Evolutionary conservation across 2,888 invertebrate genomes (phyloP).

Genomic region (Cephus sareptanus): DNA sequence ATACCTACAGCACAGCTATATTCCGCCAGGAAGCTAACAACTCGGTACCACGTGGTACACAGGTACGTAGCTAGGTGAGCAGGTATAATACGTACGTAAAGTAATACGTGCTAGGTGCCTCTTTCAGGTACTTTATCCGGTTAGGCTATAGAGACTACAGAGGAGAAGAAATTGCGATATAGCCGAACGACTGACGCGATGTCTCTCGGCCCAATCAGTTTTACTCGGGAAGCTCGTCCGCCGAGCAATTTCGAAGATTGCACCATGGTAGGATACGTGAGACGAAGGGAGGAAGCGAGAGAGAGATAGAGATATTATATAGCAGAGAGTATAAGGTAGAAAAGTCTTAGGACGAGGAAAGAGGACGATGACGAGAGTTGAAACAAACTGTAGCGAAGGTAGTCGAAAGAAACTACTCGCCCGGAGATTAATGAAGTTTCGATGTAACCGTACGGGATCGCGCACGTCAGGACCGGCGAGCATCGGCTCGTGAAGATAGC

Average conservation of each 20-base stretch:
- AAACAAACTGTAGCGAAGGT: neutral
- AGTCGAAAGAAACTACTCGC: conserved; percentile 11
- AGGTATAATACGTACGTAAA: conserved; percentile 10
- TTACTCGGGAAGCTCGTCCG: conserved; percentile 34
- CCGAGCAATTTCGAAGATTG: conserved; percentile 51
- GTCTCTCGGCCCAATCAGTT: conserved; percentile 46
- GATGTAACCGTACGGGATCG: conserved; percentile 9
- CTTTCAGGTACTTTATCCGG: neutral
- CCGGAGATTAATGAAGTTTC: conserved; percentile 30
- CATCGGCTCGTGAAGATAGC: conserved; percentile 21
- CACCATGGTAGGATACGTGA: conserved; percentile 25
- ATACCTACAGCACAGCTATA: neutral
- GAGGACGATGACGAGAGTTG: neutral
- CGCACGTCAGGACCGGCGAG: conserved; percentile 20
- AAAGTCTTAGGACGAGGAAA: neutral
- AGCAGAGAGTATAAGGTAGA: neutral
- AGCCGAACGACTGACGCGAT: conserved; percentile 42
- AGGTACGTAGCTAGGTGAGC: conserved; percentile 1
- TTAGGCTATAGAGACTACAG: neutral
- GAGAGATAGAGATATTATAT: neutral
- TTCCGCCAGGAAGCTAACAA: neutral
- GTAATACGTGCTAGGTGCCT: neutral
- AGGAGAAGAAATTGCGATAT: conserved; percentile 36
- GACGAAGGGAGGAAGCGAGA: conserved; percentile 17
- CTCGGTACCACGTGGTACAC: neutral